Conservation (phyloP, 2,797 vertebrate species). For the Pampus argenteus region DNA sequence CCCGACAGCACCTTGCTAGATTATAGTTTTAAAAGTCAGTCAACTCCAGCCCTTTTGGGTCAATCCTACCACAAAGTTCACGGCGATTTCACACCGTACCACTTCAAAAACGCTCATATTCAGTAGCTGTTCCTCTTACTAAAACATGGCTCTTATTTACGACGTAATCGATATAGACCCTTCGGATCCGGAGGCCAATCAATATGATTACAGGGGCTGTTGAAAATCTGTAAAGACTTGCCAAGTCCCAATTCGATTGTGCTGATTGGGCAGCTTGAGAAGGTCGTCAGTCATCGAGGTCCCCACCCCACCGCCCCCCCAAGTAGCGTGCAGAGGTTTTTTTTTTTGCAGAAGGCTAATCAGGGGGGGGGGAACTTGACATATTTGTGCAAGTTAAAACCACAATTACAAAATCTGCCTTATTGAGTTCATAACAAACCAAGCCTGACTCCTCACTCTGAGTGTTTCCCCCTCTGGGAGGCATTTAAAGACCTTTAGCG, state of each 20-base stretch:
- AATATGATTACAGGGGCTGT: conserved; percentile 67
- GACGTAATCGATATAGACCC: conserved; percentile 65
- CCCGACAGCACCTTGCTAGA: conserved; percentile 49
- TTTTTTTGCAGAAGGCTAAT: conserved; percentile 43
- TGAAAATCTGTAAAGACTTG: conserved; percentile 57
- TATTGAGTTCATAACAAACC: conserved; percentile 30
- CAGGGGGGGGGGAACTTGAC: conserved; percentile 23
- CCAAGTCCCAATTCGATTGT: conserved; percentile 44
- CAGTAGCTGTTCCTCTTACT: conserved; percentile 36
- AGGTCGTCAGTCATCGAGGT: conserved; percentile 49
- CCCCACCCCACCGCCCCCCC: no score
- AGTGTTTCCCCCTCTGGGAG: conserved; percentile 35
- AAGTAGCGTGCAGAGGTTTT: conserved; percentile 21
- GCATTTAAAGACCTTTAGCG: conserved; percentile 47
- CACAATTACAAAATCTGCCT: conserved; percentile 31
- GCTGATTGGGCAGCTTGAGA: conserved; percentile 64
- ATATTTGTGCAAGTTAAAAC: conserved; percentile 49
- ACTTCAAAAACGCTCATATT: conserved; percentile 45
- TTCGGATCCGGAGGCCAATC: conserved; percentile 52
- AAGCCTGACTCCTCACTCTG: conserved; percentile 2
- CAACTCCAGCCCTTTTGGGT: conserved; percentile 57
- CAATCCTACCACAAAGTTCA: conserved; percentile 55
- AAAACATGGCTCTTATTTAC: conserved; percentile 65
- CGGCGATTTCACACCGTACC: conserved; percentile 36
- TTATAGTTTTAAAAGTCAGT: conserved; percentile 74